phyloP scores from a whole-genome alignment of 2,797 vertebrate species.

The Dipus sagitta region DNA sequence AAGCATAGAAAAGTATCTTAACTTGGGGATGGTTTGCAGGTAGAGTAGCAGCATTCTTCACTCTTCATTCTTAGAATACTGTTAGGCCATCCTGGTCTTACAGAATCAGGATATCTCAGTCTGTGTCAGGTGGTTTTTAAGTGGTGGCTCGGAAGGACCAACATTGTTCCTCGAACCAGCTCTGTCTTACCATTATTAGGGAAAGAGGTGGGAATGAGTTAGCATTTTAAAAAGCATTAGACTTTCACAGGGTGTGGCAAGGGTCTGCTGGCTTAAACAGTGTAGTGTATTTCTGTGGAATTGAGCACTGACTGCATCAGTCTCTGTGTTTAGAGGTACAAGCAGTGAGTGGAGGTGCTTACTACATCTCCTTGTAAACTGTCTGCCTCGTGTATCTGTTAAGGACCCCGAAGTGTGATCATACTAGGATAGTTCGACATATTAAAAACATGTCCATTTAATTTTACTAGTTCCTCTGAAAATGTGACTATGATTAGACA shows the following conservation, averaged over 20 bases:
- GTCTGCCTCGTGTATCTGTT: background rate
- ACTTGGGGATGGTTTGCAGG: background rate
- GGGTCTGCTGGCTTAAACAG: background rate
- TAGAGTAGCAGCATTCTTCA: background rate
- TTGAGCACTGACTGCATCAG: background rate
- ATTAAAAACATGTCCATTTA: background rate
- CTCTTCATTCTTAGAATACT: background rate
- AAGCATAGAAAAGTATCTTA: constrained; percentile 42
- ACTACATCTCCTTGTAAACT: constrained; percentile 30
- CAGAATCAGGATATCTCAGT: background rate
- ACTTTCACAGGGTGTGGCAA: background rate
- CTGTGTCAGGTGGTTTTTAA: background rate
- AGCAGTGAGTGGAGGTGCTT: background rate
- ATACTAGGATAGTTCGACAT: background rate
- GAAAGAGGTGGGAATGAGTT: background rate
- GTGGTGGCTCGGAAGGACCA: background rate
- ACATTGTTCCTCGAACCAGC: background rate
- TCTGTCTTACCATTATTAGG: background rate
- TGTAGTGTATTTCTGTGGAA: background rate
- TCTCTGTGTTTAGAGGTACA: background rate
- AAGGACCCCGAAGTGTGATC: background rate
- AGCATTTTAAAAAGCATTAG: background rate
- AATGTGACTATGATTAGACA: background rate
- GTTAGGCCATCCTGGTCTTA: background rate
- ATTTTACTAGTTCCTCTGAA: background rate